Evolutionary conservation across 2,888 invertebrate genomes (phyloP).

Genomic region (Diaphora mendica): DNA sequence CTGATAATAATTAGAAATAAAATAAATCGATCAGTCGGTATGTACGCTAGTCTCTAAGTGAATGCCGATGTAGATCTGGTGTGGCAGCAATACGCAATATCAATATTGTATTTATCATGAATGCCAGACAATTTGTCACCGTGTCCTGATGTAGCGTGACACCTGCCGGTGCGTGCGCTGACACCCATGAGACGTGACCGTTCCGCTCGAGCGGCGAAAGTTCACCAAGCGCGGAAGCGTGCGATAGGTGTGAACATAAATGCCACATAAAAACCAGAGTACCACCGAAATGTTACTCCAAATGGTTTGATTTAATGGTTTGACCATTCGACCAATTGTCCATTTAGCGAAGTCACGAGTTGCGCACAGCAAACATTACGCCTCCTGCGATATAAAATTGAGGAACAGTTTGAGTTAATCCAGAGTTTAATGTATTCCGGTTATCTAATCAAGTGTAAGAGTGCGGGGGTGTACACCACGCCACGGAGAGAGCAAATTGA

Average conservation of each 20-base stretch:
- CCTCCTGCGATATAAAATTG: slow-evolving; percentile 32
- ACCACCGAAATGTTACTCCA: slow-evolving; percentile 14
- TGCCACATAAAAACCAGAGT: slow-evolving; percentile 23
- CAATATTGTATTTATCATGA: not conserved
- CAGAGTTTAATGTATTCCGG: slow-evolving; percentile 40
- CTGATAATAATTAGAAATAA: slow-evolving; percentile 17
- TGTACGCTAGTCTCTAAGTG: not conserved
- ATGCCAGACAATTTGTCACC: not conserved
- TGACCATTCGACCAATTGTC: slow-evolving; percentile 8
- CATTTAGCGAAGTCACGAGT: slow-evolving; percentile 9
- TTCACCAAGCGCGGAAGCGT: slow-evolving; percentile 39
- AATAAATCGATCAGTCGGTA: slow-evolving; percentile 24
- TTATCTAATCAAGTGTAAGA: slow-evolving; percentile 47
- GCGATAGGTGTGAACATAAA: slow-evolving; percentile 38
- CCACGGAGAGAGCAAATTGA: slow-evolving; percentile 40
- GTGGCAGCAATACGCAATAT: not conserved
- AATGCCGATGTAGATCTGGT: not conserved
- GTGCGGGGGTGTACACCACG: slow-evolving; percentile 39
- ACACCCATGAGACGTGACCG: slow-evolving; percentile 13
- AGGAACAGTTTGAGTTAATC: slow-evolving; percentile 33
- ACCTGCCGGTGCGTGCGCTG: slow-evolving; percentile 9
- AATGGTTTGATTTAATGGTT: slow-evolving; percentile 8
- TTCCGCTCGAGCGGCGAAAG: slow-evolving; percentile 33
- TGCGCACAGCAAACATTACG: slow-evolving; percentile 20
- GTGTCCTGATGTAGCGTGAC: slow-evolving; percentile 1